phyloP scores from a whole-genome alignment of 2,888 invertebrate species.

The Lycia hirtaria region DNA sequence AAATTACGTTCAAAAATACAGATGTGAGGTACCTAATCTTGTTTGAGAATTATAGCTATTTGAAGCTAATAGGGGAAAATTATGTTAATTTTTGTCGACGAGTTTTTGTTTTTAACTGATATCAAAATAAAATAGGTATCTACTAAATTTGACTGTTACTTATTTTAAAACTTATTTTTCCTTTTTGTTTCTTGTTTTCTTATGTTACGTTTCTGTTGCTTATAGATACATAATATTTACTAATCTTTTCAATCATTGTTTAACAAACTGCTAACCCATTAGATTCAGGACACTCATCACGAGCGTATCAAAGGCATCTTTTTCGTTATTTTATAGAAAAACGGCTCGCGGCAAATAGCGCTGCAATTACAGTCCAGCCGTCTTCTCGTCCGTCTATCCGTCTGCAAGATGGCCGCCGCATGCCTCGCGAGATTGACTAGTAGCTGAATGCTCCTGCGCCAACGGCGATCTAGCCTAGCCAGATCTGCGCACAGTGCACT shows the following conservation, averaged over 20 bases:
- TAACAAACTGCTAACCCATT: constrained; percentile 5
- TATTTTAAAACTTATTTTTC: too few relatives aligned
- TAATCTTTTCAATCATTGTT: neutral
- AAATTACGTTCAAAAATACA: too few relatives aligned
- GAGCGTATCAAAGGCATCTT: constrained; percentile 47
- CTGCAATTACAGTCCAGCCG: constrained; percentile 77
- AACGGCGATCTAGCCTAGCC: constrained; percentile 74
- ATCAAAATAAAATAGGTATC: too few relatives aligned
- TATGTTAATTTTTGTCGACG: too few relatives aligned
- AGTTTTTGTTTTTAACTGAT: too few relatives aligned
- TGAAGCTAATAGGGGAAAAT: too few relatives aligned
- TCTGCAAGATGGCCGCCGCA: constrained; percentile 77
- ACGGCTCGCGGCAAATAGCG: constrained; percentile 73
- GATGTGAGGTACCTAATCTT: too few relatives aligned
- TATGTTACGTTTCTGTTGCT: neutral
- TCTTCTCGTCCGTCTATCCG: constrained; percentile 72
- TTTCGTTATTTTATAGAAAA: constrained; percentile 71
- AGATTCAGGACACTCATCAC: constrained; percentile 31
- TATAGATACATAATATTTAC: neutral
- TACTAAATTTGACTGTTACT: too few relatives aligned
- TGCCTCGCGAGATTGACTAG: constrained; percentile 82
- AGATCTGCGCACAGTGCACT: constrained; percentile 54
- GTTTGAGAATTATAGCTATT: too few relatives aligned
- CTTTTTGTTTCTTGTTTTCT: too few relatives aligned
- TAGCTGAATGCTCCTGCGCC: constrained; percentile 76